Evolutionary conservation across 2,797 vertebrate genomes (phyloP).

Genomic region (Intellagama lesueurii): DNA sequence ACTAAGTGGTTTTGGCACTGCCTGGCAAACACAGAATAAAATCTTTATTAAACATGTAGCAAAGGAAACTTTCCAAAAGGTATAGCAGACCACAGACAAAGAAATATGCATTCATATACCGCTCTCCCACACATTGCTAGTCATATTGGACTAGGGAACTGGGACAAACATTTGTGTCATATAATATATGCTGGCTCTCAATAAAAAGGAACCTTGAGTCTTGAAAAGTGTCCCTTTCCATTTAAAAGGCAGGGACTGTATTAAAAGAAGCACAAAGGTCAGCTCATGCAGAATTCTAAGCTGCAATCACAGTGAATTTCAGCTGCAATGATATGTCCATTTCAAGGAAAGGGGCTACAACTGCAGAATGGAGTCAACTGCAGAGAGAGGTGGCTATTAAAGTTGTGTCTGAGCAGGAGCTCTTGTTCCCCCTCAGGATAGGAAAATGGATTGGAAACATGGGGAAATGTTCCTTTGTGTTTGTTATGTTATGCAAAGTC

Average conservation of each 20-base stretch:
- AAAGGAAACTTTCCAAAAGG: background rate
- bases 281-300: background rate
- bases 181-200: background rate
- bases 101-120: background rate
- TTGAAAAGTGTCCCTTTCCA: background rate
- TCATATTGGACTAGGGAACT: background rate
- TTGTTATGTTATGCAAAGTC: background rate
- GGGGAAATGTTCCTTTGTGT: background rate
- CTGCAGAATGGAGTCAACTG: background rate
- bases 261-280: background rate
- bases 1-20: slow-evolving; percentile 52
- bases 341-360: background rate
- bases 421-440: background rate
- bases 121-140: background rate
- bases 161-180: background rate
- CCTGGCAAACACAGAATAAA: background rate
- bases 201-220: background rate
- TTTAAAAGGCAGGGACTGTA: background rate
- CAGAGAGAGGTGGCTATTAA: background rate
- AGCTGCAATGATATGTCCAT: background rate
- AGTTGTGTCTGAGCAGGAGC: background rate
- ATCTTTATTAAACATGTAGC: accelerated
- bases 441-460: background rate
- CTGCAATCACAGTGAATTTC: slow-evolving; percentile 12
- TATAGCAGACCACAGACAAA: accelerated